These are phyloP conservation scores for Acestrorhynchus altus DNA, from an alignment of 2,797 vertebrate genomes.

Conservation along the genomic window DNA sequence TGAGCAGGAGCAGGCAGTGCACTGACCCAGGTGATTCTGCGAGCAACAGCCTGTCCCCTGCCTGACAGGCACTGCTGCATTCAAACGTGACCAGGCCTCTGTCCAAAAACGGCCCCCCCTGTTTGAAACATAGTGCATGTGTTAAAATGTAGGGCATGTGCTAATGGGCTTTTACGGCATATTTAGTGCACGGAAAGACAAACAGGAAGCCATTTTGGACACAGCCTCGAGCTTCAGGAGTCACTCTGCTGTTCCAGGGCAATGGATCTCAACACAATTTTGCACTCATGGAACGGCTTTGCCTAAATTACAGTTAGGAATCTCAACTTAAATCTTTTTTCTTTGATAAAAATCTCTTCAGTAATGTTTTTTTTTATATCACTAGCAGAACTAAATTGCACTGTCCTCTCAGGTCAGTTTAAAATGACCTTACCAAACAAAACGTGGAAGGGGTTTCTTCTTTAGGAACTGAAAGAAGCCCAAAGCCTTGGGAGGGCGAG, in stretches of 20 bases:
- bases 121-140: neutral
- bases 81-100: neutral
- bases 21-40: conserved; percentile 17
- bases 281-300: no score
- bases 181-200: neutral
- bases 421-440: no score
- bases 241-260: neutral
- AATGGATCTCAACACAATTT: neutral
- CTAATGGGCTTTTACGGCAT: conserved; percentile 10
- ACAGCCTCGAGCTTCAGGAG: neutral
- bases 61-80: neutral
- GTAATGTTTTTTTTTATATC: no score
- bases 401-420: no score
- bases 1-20: neutral
- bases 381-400: no score
- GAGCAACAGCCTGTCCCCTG: conserved; percentile 3
- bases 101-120: neutral
- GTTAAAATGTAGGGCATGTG: conserved; percentile 18
- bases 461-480: no score
- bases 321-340: no score
- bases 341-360: no score
- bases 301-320: no score
- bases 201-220: neutral
- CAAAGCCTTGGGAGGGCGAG: no score
- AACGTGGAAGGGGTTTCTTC: no score